phyloP scores from a whole-genome alignment of 2,797 vertebrate species.

The Bradypodion pumilum region DNA sequence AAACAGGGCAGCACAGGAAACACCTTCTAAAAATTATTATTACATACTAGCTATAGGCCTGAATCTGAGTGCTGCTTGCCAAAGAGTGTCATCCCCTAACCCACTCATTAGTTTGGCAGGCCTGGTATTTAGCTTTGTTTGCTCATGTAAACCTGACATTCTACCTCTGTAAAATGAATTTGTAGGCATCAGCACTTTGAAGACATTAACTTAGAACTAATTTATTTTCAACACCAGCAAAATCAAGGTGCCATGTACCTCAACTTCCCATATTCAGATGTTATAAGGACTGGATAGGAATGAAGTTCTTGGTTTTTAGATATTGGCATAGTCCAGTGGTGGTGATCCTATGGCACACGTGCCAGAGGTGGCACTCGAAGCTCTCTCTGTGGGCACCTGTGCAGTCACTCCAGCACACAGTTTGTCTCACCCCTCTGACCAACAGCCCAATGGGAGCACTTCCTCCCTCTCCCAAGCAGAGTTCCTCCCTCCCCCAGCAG shows the following conservation, averaged over 20 bases:
- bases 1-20: background rate
- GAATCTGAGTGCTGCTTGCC: background rate
- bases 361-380: no score
- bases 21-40: background rate
- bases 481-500: no score
- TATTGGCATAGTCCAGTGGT: no score
- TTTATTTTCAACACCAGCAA: background rate
- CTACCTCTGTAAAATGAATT: conserved; percentile 1
- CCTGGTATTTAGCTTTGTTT: background rate
- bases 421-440: no score
- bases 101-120: conserved; percentile 10
- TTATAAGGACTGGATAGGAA: no score
- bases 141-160: background rate
- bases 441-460: no score
- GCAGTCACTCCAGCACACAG: no score
- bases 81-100: background rate
- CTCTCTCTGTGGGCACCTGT: no score
- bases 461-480: no score
- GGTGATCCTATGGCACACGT: no score
- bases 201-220: background rate
- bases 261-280: no score
- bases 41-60: background rate
- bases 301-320: background rate
- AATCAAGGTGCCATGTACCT: background rate
- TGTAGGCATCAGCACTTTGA: background rate